phyloP scores from a whole-genome alignment of 2,888 invertebrate genomes.

The Meiosimyza platycephala region DNA sequence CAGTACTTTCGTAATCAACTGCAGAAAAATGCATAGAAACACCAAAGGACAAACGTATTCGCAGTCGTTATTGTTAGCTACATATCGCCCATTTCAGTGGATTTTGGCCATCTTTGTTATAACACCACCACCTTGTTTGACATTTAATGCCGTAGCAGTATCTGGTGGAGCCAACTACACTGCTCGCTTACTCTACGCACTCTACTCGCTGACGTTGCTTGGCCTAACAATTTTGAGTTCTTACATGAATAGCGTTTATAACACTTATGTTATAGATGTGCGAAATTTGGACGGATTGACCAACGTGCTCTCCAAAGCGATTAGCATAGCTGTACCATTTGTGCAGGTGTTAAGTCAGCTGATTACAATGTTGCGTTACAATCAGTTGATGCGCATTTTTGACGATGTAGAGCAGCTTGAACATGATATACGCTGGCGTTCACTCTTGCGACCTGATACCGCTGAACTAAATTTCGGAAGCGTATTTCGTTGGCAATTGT shows the following conservation, averaged over 20 bases:
- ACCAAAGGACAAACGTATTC: background rate
- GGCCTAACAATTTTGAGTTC: constrained; percentile 40
- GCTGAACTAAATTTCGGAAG: background rate
- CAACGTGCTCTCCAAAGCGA: constrained; percentile 43
- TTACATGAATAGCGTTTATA: constrained; percentile 43
- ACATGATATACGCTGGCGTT: constrained; percentile 44
- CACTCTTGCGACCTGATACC: constrained; percentile 10
- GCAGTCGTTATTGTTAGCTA: constrained; percentile 39
- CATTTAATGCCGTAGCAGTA: background rate
- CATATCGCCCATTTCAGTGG: constrained; percentile 41
- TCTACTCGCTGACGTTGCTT: constrained; percentile 42
- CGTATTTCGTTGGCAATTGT: constrained; percentile 41
- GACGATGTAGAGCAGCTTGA: constrained; percentile 50
- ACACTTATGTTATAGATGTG: constrained; percentile 32
- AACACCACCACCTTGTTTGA: constrained; percentile 40
- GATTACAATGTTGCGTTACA: constrained; percentile 42
- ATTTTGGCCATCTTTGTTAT: constrained; percentile 40
- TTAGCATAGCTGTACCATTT: constrained; percentile 41
- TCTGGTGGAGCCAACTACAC: background rate
- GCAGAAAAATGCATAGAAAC: too few species aligned
- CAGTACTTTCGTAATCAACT: too few species aligned
- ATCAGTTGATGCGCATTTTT: constrained; percentile 43
- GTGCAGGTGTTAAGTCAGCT: constrained; percentile 41
- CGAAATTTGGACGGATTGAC: constrained; percentile 51
- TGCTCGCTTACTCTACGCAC: constrained; percentile 21